These are phyloP conservation scores for Myrmophylax atrothorax DNA, from an alignment of 2,113 vertebrate species.

Conservation along the genomic window DNA sequence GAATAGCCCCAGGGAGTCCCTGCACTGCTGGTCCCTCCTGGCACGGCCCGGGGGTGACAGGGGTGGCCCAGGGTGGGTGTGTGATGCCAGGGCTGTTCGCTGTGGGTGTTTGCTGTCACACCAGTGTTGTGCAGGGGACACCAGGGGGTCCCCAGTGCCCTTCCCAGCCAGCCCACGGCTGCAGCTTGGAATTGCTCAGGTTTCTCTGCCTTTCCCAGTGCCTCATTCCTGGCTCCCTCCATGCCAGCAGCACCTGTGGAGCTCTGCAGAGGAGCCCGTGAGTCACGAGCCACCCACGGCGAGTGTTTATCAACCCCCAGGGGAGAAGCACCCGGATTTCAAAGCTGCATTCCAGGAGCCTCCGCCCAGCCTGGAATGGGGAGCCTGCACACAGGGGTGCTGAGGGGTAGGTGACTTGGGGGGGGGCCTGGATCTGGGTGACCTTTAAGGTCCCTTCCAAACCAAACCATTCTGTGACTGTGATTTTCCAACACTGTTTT, in stretches of 20 bases:
- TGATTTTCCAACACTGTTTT: neutral
- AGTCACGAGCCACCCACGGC: neutral
- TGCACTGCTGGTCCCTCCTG: neutral
- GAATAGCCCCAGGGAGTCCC: neutral
- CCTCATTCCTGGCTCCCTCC: neutral
- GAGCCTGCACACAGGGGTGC: neutral
- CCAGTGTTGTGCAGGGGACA: accelerated
- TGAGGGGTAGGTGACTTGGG: accelerated
- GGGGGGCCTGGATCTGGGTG: neutral
- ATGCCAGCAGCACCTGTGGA: neutral
- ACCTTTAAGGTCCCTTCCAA: neutral
- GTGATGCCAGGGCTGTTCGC: accelerated
- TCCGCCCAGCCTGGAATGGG: neutral
- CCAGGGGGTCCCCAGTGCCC: accelerated
- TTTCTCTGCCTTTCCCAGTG: neutral
- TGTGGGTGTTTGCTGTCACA: accelerated
- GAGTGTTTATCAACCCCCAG: neutral
- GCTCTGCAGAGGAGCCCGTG: neutral
- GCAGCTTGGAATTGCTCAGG: neutral
- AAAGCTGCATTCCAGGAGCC: neutral
- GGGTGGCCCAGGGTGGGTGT: accelerated
- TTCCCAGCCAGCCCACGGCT: accelerated
- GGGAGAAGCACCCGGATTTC: neutral
- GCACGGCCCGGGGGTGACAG: too few relatives aligned
- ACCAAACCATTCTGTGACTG: neutral